Evolutionary conservation across 2,113 vertebrate species (phyloP).

Genomic region (Australoheros scitulus): DNA sequence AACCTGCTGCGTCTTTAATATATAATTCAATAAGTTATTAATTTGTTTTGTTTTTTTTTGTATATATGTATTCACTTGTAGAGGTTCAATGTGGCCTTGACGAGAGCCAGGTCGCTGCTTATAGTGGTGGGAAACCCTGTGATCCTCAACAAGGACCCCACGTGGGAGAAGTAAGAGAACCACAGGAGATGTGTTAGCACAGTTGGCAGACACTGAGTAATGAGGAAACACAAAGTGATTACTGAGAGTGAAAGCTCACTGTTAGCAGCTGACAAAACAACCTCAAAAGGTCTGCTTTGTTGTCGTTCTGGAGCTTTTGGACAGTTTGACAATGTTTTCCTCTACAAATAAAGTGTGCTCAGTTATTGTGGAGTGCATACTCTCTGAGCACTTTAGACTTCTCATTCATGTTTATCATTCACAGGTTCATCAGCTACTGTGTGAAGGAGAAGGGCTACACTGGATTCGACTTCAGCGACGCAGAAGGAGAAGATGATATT

Average conservation of each 20-base stretch:
- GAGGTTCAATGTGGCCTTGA: conserved; percentile 94
- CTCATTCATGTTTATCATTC: fast-evolving
- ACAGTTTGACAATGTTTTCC: not conserved
- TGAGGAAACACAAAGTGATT: not conserved
- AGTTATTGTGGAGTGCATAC: not conserved
- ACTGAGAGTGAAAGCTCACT: not conserved
- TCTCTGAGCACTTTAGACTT: not conserved
- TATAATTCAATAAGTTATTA: not conserved
- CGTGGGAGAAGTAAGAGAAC: conserved; percentile 87
- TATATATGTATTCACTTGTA: conserved; percentile 47
- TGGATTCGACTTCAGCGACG: conserved; percentile 75
- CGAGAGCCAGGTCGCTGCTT: conserved; percentile 90
- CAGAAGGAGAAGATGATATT: conserved; percentile 64
- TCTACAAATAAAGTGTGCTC: not conserved
- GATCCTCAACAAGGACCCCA: conserved; percentile 84
- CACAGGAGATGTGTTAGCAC: not conserved
- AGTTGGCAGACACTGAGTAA: not conserved
- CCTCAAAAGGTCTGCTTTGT: not conserved
- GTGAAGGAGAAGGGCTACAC: conserved; percentile 77
- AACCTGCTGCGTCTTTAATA: not conserved
- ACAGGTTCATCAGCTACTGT: conserved; percentile 89
- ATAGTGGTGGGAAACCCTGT: conserved; percentile 90
- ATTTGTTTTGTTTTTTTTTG: no score
- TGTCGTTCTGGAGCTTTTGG: not conserved
- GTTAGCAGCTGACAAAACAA: not conserved